phyloP scores from a whole-genome alignment of 1,140 invertebrate species.

The Colletes latitarsis region DNA sequence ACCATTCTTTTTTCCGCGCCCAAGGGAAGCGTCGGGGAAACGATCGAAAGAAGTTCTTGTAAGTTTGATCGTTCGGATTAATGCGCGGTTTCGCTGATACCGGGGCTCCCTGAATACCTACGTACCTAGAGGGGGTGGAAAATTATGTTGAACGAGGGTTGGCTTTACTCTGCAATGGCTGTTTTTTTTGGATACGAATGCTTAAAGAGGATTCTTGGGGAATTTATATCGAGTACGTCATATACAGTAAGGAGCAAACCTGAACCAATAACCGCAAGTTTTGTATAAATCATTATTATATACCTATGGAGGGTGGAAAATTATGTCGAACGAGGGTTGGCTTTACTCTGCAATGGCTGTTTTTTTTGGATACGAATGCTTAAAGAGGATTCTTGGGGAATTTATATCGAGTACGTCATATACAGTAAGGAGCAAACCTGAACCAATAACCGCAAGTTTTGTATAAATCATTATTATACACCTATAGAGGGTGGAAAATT shows the following conservation, averaged over 20 bases:
- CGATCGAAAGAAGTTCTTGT: neutral
- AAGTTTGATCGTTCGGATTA: slow-evolving; percentile 31
- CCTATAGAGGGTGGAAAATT: slow-evolving; percentile 12
- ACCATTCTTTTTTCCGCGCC: neutral
- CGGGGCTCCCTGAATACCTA: neutral
- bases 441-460: no score
- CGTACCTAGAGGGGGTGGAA: neutral
- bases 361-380: neutral
- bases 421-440: no score
- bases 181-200: neutral
- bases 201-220: neutral
- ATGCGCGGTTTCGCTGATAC: neutral
- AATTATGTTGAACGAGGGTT: neutral
- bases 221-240: neutral
- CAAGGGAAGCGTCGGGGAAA: neutral
- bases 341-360: neutral
- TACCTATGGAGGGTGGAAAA: slow-evolving; percentile 3
- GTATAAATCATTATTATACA: no score
- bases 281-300: no score
- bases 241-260: no score
- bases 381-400: neutral
- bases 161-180: neutral
- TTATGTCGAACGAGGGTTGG: neutral
- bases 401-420: no score
- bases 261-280: no score